These are phyloP conservation scores for Pristionchus fissidentatus DNA, from an alignment of 2,888 invertebrate species.

Conservation along the genomic window DNA sequence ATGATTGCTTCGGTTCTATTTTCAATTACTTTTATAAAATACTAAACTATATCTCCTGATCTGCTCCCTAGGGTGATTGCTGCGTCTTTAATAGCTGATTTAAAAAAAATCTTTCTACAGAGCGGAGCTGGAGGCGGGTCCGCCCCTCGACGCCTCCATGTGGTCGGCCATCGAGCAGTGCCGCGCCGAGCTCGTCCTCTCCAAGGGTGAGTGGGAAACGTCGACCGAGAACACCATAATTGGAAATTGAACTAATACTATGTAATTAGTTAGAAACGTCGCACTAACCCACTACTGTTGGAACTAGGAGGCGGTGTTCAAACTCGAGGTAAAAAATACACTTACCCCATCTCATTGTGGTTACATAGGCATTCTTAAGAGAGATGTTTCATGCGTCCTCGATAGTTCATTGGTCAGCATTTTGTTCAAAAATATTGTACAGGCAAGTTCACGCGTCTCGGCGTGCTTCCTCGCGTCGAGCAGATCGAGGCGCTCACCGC, in stretches of 20 bases:
- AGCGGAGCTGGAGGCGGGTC: slow-evolving; percentile 55
- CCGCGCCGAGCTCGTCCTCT: slow-evolving; percentile 65
- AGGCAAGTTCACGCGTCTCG: slow-evolving; percentile 67
- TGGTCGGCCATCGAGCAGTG: slow-evolving; percentile 71
- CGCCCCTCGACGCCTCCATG: slow-evolving; percentile 64
- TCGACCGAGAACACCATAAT: neutral
- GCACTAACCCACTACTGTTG: neutral
- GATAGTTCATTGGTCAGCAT: too few species aligned
- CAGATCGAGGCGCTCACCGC: slow-evolving; percentile 71
- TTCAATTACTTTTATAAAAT: too few species aligned
- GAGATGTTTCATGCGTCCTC: too few species aligned
- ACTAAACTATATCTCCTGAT: too few species aligned
- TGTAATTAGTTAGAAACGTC: neutral
- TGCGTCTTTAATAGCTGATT: neutral
- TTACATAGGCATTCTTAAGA: too few species aligned
- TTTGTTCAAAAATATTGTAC: too few species aligned
- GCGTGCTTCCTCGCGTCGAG: slow-evolving; percentile 64
- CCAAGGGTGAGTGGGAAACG: slow-evolving; percentile 51
- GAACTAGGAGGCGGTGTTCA: neutral
- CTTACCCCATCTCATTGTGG: too few species aligned
- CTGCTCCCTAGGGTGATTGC: too few species aligned
- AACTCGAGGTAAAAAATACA: too few species aligned
- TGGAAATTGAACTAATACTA: neutral
- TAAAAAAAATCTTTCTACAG: slow-evolving; percentile 40
- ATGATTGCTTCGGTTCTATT: too few species aligned